Conservation (phyloP, 2,888 invertebrate species). For the Minunthozetes semirufus region DNA sequence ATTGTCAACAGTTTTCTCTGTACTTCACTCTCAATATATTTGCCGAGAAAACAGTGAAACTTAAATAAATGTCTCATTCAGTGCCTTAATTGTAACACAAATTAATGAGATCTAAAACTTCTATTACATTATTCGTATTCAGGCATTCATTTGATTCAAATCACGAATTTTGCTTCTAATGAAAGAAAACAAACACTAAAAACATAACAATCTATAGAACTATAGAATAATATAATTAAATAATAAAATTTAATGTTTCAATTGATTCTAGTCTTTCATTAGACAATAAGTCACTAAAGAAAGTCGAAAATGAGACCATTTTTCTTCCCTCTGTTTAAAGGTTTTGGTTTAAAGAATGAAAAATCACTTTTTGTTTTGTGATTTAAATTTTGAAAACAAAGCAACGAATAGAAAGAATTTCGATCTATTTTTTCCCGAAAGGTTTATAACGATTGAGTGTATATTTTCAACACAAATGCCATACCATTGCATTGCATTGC, state of each 20-base stretch:
- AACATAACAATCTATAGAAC: neutral
- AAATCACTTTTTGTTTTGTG: neutral
- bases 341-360: neutral
- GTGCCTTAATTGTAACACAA: slow-evolving; percentile 4
- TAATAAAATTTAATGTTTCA: slow-evolving; percentile 1
- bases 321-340: neutral
- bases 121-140: neutral
- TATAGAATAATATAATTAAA: neutral
- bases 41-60: slow-evolving; percentile 7
- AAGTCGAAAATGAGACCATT: neutral
- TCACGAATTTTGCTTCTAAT: neutral
- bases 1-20: slow-evolving; percentile 10
- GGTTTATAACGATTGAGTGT: neutral
- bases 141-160: slow-evolving; percentile 6
- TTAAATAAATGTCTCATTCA: slow-evolving; percentile 13
- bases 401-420: neutral
- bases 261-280: neutral
- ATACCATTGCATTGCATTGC: slow-evolving; percentile 15
- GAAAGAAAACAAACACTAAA: slow-evolving; percentile 5
- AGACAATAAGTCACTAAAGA: neutral
- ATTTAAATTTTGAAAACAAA: neutral
- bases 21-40: neutral
- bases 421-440: neutral
- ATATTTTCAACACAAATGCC: neutral
- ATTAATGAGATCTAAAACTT: slow-evolving; percentile 10